Percentiles rank a stretch among this genome's conserved stretches.
These are phyloP conservation scores for Drosophila prostipennis DNA, from an alignment of 2,888 invertebrate genomes.

Conservation along the genomic window DNA sequence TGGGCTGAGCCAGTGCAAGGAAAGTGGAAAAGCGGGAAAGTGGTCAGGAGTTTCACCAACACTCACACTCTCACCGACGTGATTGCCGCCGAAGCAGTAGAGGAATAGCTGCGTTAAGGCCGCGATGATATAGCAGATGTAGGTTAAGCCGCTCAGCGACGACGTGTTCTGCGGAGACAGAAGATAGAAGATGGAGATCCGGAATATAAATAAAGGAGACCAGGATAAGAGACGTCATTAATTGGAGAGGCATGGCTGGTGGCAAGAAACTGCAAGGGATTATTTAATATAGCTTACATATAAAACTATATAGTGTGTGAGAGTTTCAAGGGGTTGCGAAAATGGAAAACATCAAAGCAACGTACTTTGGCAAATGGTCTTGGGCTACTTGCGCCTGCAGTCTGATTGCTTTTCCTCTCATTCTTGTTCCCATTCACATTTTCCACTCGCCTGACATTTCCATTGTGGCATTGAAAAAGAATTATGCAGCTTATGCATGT, in stretches of 20 bases:
- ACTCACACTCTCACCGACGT: slow-evolving; percentile 82
- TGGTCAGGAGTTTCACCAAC: slow-evolving; percentile 11
- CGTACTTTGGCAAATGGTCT: slow-evolving; percentile 23
- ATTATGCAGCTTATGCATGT: slow-evolving; percentile 37
- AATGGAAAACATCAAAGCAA: slow-evolving; percentile 30
- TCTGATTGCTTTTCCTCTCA: slow-evolving; percentile 30
- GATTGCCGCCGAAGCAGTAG: slow-evolving; percentile 82
- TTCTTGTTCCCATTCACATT: slow-evolving; percentile 1
- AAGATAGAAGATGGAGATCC: slow-evolving; percentile 12
- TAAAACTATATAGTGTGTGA: neutral
- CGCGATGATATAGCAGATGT: slow-evolving; percentile 79
- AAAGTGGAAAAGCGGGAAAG: slow-evolving; percentile 6
- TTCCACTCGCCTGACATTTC: slow-evolving; percentile 29
- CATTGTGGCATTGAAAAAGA: slow-evolving; percentile 32
- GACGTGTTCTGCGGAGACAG: slow-evolving; percentile 71
- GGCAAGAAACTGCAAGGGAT: slow-evolving; percentile 6
- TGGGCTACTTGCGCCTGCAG: slow-evolving; percentile 28
- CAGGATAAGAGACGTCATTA: slow-evolving; percentile 45
- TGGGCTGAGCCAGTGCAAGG: slow-evolving; percentile 4
- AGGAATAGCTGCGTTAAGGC: slow-evolving; percentile 81
- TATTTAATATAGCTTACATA: slow-evolving; percentile 15
- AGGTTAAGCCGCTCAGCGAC: slow-evolving; percentile 76
- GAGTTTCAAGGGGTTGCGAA: slow-evolving; percentile 7
- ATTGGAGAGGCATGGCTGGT: slow-evolving; percentile 33
- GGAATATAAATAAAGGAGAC: slow-evolving; percentile 11